These are phyloP conservation scores for Caretta caretta DNA, from an alignment of 2,113 vertebrate genomes.

Conservation along the genomic window DNA sequence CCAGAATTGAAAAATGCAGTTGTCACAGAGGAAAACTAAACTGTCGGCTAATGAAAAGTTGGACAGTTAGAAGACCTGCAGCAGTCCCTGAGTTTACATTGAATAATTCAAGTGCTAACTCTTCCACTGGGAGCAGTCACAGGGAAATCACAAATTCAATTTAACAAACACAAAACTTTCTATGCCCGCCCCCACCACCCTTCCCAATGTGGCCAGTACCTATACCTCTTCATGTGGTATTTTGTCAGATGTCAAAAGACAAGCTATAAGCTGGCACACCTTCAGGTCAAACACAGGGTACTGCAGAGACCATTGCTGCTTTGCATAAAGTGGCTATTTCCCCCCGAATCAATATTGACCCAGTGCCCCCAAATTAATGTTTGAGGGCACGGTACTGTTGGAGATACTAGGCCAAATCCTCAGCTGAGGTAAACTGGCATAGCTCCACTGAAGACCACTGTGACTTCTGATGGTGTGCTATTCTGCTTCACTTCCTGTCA, in stretches of 20 bases:
- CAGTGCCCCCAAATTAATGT: neutral
- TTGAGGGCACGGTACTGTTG: rapidly evolving
- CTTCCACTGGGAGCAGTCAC: neutral
- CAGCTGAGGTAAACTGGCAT: neutral
- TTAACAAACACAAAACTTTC: constrained; percentile 32
- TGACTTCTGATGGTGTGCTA: rapidly evolving
- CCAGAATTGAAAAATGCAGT: constrained; percentile 59
- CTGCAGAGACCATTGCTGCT: neutral
- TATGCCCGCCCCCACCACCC: neutral
- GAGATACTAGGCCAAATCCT: neutral
- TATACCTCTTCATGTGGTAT: rapidly evolving
- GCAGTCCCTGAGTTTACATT: constrained; percentile 51
- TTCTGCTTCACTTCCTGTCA: neutral
- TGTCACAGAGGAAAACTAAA: constrained; percentile 71
- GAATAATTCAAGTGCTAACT: constrained; percentile 60
- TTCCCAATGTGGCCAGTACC: neutral
- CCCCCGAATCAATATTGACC: neutral
- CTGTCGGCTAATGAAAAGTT: constrained; percentile 64
- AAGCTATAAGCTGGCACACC: rapidly evolving
- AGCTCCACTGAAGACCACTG: neutral
- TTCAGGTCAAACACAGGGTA: neutral
- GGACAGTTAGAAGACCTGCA: constrained; percentile 66
- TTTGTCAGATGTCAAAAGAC: rapidly evolving
- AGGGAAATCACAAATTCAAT: constrained; percentile 30
- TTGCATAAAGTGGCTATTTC: rapidly evolving